A percentile compares a stretch with the other conserved stretches of the same genome.
phyloP scores from a whole-genome alignment of 53 echinoderm and acorn worm species.

The Holothuria leucospilota region DNA sequence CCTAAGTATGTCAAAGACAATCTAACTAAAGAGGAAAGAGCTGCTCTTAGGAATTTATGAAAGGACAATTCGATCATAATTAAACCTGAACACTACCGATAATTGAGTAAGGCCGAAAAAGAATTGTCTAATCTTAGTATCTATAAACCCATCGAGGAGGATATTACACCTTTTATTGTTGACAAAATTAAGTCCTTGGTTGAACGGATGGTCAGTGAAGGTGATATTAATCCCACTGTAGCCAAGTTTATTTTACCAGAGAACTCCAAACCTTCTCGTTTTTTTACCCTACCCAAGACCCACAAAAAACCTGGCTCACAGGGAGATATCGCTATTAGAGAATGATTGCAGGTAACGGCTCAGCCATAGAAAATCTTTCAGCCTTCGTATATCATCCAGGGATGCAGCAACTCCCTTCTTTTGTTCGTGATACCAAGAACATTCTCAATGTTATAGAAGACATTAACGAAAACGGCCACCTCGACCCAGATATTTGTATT shows the following conservation, averaged over 20 bases:
- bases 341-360: not conserved
- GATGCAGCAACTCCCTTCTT: no score
- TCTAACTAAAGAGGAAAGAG: no score
- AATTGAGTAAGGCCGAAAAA: not conserved
- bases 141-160: no score
- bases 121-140: no score
- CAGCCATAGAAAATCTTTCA: not conserved
- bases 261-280: not conserved
- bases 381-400: not conserved
- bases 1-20: not conserved
- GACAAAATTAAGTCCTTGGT: no score
- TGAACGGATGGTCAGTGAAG: no score
- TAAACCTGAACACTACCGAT: not conserved
- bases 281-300: not conserved
- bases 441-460: not conserved
- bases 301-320: no score
- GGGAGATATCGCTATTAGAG: not conserved
- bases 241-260: no score
- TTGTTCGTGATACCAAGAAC: conserved; percentile 3
- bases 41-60: not conserved
- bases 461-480: not conserved
- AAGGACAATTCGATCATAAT: not conserved
- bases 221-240: no score
- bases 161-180: no score
- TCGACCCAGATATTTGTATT: not conserved